Evolutionary conservation across 2,797 vertebrate species (phyloP), one percentile per base, ranked within the genome.

Genomic region (Acanthurus leucopareius): DNA sequence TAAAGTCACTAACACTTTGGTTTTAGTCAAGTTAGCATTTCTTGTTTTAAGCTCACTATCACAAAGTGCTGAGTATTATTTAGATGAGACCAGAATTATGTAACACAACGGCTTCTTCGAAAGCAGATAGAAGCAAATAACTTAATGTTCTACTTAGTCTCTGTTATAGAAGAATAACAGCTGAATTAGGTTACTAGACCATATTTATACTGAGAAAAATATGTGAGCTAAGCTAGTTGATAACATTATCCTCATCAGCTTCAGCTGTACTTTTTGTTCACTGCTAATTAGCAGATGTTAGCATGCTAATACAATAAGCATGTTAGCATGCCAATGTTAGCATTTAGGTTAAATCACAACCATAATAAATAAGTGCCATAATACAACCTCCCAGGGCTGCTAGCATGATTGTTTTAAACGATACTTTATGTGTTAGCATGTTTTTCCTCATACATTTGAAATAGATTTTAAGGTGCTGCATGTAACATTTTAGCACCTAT

Each of bases 1-100:
- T 83, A 85, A 86, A 79, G 32, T 15, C 0, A 15, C 48, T 59
- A 51, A 75, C 64, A 44, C 68, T 51, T 16, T 65, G 35, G 6
- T 57, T 90, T 83, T 19, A 56, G 88, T 73, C 52, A 48, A 15
- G 48, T 58, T 66, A 5, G 80, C 77, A 13, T 69, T 73, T 76
- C 52, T 62, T 22, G 73, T 72, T 79, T 75, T 62, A 82, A 85
- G 84, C 49, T 79, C 69, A 69, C 16, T 7, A 32, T 7, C 70
- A 56, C 44, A 72, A 57, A 65, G 8, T 64, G 60, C 57, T 28
- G 54, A 76, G 40, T 53, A 6, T 16, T 70, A 45, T 16, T 54
- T 22, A 17, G 15, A 47, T 35, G 22, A 38, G 32, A 20, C 32
- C n/a, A 40, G 10, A 44, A 4, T 65, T 65, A 47, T 1, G 1